Evolutionary conservation across 2,113 vertebrate species (phyloP).

Genomic region (Mormoops blainvillei): DNA sequence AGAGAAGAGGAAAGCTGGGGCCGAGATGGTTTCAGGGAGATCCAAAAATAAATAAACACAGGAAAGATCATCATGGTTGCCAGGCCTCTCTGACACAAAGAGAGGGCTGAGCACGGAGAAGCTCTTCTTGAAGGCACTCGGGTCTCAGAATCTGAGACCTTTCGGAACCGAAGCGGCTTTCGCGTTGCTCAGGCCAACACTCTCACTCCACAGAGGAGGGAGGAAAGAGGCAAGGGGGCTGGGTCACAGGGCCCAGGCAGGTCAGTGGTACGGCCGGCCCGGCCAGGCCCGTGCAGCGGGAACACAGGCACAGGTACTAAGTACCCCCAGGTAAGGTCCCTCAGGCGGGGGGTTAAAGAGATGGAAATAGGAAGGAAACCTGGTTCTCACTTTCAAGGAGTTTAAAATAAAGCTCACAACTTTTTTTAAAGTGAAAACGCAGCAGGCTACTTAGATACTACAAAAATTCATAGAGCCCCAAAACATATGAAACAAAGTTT

Average conservation of each 20-base stretch:
- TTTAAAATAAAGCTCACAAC: neutral
- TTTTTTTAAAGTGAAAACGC: neutral
- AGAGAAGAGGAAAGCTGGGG: neutral
- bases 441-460: neutral
- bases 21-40: neutral
- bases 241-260: neutral
- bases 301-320: neutral
- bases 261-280: neutral
- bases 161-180: neutral
- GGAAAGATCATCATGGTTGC: neutral
- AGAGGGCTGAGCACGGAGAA: neutral
- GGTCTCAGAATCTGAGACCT: neutral
- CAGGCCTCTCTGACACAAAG: neutral
- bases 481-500: neutral
- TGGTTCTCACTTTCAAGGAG: neutral
- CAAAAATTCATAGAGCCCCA: neutral
- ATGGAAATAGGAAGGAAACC: neutral
- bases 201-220: neutral
- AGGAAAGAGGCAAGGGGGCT: neutral
- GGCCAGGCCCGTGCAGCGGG: neutral
- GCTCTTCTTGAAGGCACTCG: neutral
- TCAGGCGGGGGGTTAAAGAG: neutral
- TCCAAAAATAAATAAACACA: neutral
- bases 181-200: neutral
- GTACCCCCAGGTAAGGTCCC: neutral